A percentile compares a stretch with the other conserved stretches of the same genome.
These are phyloP conservation scores for Rhinichthys osculus DNA, from an alignment of 2,797 vertebrate species.

Conservation along the genomic window DNA sequence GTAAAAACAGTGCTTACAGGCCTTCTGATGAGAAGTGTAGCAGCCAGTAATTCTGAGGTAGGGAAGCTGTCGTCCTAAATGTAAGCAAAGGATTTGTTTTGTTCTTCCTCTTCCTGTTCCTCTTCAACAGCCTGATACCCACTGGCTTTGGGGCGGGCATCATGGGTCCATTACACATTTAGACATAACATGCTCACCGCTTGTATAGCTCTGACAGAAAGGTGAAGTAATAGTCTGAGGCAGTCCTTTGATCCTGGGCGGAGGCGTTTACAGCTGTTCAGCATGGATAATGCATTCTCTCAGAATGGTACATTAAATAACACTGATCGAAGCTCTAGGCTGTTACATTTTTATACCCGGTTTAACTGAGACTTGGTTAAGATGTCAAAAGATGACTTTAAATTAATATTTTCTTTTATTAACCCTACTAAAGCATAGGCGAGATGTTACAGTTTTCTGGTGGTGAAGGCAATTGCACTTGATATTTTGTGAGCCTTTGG, in stretches of 20 bases:
- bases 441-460: background rate
- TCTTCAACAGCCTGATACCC: background rate
- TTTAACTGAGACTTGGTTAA: constrained; percentile 8
- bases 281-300: constrained; percentile 27
- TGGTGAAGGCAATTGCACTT: background rate
- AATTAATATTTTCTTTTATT: background rate
- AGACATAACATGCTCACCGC: constrained; percentile 12
- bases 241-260: constrained; percentile 17
- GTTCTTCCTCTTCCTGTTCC: constrained; percentile 7
- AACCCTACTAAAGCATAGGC: background rate
- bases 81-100: constrained; percentile 1
- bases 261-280: constrained; percentile 14
- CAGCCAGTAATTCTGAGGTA: constrained; percentile 14
- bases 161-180: constrained; percentile 7
- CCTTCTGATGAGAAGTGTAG: constrained; percentile 1
- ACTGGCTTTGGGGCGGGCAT: constrained; percentile 17
- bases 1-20: constrained; percentile 2
- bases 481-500: background rate
- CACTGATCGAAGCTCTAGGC: constrained; percentile 1
- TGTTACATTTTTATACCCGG: constrained; percentile 1
- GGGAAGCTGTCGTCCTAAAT: constrained; percentile 1
- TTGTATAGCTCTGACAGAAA: constrained; percentile 21
- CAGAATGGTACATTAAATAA: constrained; percentile 44
- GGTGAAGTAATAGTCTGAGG: constrained; percentile 18
- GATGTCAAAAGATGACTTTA: constrained; percentile 11